These are phyloP conservation scores for Coregonus suidteri DNA, from an alignment of 2,797 vertebrate species.

Conservation along the genomic window DNA sequence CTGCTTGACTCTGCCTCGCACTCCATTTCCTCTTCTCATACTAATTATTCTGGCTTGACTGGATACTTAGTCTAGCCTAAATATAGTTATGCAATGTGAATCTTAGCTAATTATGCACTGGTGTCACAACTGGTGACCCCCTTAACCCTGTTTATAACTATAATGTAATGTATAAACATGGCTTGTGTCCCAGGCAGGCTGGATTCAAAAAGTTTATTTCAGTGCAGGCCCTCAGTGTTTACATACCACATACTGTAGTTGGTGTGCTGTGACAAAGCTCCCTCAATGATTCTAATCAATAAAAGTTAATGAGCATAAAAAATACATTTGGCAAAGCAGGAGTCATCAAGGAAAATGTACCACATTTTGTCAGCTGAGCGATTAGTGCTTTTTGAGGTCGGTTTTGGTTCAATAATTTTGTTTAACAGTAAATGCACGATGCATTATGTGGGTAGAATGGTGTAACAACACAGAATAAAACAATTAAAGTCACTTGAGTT, in stretches of 20 bases:
- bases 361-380: neutral
- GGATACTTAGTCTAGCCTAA: neutral
- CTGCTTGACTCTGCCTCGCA: neutral
- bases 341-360: neutral
- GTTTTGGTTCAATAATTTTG: no score
- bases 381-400: neutral
- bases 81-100: neutral
- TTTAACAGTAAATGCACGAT: no score
- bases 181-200: neutral
- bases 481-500: no score
- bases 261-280: neutral
- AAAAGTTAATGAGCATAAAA: neutral
- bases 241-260: neutral
- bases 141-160: neutral
- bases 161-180: neutral
- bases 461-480: no score
- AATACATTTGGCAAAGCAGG: neutral
- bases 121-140: neutral
- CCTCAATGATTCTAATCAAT: slow-evolving; percentile 2
- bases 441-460: no score
- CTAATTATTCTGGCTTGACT: neutral
- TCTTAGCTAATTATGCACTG: neutral
- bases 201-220: neutral
- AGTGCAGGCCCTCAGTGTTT: neutral
- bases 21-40: neutral